Conservation (phyloP, 2,797 vertebrate species). For the Todus mexicanus region DNA sequence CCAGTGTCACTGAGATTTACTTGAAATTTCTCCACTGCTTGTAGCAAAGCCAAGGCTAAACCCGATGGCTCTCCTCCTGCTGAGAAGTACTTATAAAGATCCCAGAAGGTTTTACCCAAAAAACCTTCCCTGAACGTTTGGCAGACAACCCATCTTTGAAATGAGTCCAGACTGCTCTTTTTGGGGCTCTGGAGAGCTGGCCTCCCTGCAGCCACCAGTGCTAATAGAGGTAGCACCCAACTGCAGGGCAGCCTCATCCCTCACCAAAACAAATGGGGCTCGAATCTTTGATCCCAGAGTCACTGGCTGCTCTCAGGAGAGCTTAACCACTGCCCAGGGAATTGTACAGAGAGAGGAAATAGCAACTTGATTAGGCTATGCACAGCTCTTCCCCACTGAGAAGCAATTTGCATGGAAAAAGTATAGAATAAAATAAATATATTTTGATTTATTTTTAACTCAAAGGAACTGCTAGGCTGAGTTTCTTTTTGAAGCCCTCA, state of each 20-base stretch:
- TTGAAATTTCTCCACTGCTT: not conserved
- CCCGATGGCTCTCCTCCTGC: not conserved
- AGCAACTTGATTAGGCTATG: not conserved
- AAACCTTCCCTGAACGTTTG: not conserved
- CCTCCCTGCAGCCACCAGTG: fast-evolving
- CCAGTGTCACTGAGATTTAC: not conserved
- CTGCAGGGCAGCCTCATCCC: not conserved
- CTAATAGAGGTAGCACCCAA: fast-evolving
- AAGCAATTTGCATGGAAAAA: not conserved
- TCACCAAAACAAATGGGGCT: fast-evolving
- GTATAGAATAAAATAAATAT: not conserved
- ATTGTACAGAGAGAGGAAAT: not conserved
- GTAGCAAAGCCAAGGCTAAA: not conserved
- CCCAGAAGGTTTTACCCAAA: not conserved
- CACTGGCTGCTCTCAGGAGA: not conserved
- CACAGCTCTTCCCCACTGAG: not conserved
- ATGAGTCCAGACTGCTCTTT: not conserved
- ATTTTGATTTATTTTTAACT: not conserved
- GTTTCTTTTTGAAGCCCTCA: not conserved
- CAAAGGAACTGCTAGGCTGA: not conserved
- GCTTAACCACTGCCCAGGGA: not conserved
- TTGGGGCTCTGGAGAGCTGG: not conserved
- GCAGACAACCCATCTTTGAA: not conserved
- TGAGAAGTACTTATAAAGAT: not conserved
- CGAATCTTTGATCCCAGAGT: not conserved